Evolutionary conservation across 1,140 invertebrate genomes (phyloP), one percentile per base, ranked within the genome.

Genomic region (Cyclargus thomasi): DNA sequence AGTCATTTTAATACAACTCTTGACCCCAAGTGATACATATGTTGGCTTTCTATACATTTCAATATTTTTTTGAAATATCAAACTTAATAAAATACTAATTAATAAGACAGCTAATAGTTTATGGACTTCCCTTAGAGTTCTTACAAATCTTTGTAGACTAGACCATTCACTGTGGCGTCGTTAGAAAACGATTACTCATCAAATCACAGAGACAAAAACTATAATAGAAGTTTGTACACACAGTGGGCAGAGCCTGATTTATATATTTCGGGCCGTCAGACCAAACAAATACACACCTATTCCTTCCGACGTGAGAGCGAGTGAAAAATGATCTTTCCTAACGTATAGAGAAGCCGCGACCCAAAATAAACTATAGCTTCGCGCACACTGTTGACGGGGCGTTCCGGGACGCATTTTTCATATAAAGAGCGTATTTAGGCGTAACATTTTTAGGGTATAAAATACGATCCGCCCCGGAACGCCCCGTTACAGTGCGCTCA

Each of bases 251-350:
- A 39, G 66, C 57, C 66, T 72, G 71, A 72, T 72, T 72, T 67
- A 70, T 70, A 67, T 67, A 67, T 53, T 64, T 65, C 53, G 10
- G 64, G 65, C 53, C 47, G 73, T 72, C 73, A 72, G 63, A 65
- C 62, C 66, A 62, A 71, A 74, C 73, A 74, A 74, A 74, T 71
- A 72, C 65, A 68, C 63, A 67, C 63, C 66, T 71, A 71, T 68
- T 68, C 57, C 70, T 35, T 59, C 35, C 55, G 57, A 65, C 66
- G 39, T 64, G 64, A 62, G 65, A 47, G 53, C 62, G 67, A 67
- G 65, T 74, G 73, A 74, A 74, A 72, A 72, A 74, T 74, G 73
- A 74, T 70, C 68, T 63, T n/a, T 47, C 63, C 59, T 53, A 67
- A 62, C 66, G 64, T 65, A 67, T 8, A 67, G 63, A 68, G 69